These are phyloP conservation scores for Zaprionus ghesquierei DNA, from an alignment of 1,140 invertebrate genomes.

Conservation along the genomic window DNA sequence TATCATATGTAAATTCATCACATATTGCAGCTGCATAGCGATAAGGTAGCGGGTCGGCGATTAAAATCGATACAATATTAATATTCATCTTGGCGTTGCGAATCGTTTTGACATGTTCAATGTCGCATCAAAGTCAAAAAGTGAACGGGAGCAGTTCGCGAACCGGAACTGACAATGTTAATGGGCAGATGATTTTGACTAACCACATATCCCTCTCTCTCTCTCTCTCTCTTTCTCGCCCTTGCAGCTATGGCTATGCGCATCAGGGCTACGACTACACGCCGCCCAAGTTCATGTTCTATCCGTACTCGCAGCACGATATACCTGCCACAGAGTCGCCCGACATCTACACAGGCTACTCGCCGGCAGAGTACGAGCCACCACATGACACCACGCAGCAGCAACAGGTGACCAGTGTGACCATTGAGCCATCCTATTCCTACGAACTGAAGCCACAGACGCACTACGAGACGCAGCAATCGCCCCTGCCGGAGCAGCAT, in stretches of 20 bases:
- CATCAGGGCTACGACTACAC: constrained; percentile 74
- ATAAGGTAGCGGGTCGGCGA: not conserved
- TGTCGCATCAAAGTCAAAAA: constrained; percentile 3
- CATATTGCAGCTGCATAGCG: not conserved
- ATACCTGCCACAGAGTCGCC: constrained; percentile 57
- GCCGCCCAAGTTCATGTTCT: constrained; percentile 79
- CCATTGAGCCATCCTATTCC: constrained; percentile 78
- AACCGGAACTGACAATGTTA: not conserved
- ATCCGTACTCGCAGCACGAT: constrained; percentile 79
- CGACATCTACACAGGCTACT: constrained; percentile 38
- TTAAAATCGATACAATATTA: not conserved
- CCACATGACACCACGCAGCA: constrained; percentile 18
- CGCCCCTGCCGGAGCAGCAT: constrained; percentile 20
- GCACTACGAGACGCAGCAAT: constrained; percentile 54
- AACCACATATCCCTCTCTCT: not conserved
- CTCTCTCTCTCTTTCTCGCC: not conserved
- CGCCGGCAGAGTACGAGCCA: constrained; percentile 43
- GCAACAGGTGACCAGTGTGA: constrained; percentile 69
- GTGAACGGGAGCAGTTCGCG: constrained; percentile 9
- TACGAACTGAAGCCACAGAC: constrained; percentile 80
- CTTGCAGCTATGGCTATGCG: constrained; percentile 69
- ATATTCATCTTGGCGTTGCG: not conserved
- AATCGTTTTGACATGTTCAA: not conserved
- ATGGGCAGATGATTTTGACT: not conserved
- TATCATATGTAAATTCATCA: not conserved